Conservation (phyloP, 2,797 vertebrate genomes). For the Peromyscus melanophrys region DNA sequence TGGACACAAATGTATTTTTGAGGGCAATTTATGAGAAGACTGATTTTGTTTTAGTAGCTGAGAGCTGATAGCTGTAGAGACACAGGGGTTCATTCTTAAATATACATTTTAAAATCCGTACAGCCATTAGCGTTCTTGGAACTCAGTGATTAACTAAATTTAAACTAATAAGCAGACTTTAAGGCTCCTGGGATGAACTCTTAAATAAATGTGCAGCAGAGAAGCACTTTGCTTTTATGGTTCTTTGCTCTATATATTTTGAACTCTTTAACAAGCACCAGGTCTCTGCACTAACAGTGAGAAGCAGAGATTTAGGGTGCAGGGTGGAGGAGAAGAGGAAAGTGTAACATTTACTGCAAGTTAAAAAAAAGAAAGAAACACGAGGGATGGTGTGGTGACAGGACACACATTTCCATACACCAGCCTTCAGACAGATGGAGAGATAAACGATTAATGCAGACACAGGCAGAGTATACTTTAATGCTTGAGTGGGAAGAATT, state of each 20-base stretch:
- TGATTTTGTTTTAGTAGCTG: slow-evolving; percentile 59
- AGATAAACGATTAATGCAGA: not conserved
- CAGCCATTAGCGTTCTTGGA: slow-evolving; percentile 55
- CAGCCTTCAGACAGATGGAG: not conserved
- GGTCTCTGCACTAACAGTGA: slow-evolving; percentile 4
- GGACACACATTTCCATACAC: not conserved
- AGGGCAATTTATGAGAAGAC: slow-evolving; percentile 60
- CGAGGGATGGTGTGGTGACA: not conserved
- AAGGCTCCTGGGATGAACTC: slow-evolving; percentile 66
- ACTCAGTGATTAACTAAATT: slow-evolving; percentile 62
- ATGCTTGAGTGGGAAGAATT: not conserved
- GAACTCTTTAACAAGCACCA: slow-evolving; percentile 46
- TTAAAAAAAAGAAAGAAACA: slow-evolving; percentile 8
- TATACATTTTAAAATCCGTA: slow-evolving; percentile 62
- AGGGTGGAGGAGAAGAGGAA: not conserved
- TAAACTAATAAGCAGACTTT: slow-evolving; percentile 76
- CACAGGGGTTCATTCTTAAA: slow-evolving; percentile 22
- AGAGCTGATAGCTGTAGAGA: slow-evolving; percentile 58
- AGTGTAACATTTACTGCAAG: slow-evolving; percentile 27
- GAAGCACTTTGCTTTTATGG: slow-evolving; percentile 16
- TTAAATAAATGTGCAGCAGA: slow-evolving; percentile 65
- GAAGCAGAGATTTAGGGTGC: not conserved
- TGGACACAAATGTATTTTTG: not conserved
- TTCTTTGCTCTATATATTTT: slow-evolving; percentile 25
- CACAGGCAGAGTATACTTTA: not conserved